Evolutionary conservation across 2,113 vertebrate species (phyloP).

Genomic region (Capra hircus): DNA sequence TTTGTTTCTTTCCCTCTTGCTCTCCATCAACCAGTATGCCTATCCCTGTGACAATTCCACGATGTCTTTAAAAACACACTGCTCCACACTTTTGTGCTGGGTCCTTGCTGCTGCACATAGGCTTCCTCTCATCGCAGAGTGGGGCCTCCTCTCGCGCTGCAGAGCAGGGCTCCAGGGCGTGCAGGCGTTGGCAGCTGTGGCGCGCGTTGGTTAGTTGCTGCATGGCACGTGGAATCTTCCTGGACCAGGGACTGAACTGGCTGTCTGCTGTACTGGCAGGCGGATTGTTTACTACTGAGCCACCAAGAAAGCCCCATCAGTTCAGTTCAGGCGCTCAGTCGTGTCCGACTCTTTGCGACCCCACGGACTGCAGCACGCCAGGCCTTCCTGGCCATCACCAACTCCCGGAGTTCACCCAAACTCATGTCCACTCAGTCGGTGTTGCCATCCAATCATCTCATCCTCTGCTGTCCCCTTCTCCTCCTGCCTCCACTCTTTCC

Average conservation of each 20-base stretch:
- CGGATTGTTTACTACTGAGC: neutral
- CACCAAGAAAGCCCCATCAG: neutral
- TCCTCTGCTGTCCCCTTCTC: neutral
- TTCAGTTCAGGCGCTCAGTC: neutral
- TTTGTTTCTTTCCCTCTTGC: neutral
- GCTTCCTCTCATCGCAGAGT: accelerated
- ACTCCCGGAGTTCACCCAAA: neutral
- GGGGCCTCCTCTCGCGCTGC: neutral
- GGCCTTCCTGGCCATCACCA: neutral
- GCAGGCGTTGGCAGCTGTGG: neutral
- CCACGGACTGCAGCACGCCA: neutral
- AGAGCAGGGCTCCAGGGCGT: neutral
- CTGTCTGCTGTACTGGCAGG: neutral
- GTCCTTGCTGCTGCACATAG: neutral
- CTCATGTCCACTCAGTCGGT: neutral
- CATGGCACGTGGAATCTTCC: accelerated
- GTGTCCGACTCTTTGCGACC: neutral
- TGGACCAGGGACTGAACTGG: neutral
- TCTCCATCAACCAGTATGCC: neutral
- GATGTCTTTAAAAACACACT: accelerated
- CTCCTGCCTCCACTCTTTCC: neutral
- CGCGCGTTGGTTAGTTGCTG: neutral
- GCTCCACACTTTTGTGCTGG: accelerated
- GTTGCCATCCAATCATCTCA: neutral
- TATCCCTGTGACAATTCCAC: neutral